These are phyloP conservation scores for Drosophila sechellia DNA, from an alignment of 1,140 invertebrate genomes.

Conservation along the genomic window DNA sequence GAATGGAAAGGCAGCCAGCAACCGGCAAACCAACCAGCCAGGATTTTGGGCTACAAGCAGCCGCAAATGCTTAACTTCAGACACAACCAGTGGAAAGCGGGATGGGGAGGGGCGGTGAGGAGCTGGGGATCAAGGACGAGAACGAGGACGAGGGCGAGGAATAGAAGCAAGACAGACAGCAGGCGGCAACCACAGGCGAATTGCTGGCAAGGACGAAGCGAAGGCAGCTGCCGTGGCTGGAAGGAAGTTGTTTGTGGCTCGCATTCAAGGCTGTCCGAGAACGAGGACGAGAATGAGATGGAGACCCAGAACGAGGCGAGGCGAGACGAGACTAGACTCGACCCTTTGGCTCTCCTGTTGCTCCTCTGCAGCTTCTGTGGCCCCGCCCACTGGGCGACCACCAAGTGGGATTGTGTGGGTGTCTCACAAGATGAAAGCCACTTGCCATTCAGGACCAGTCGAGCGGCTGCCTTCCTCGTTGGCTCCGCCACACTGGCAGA, in stretches of 20 bases:
- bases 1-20: slow-evolving; percentile 40
- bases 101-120: neutral
- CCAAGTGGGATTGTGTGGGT: slow-evolving; percentile 39
- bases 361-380: slow-evolving; percentile 7
- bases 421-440: slow-evolving; percentile 80
- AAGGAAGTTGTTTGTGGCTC: slow-evolving; percentile 82
- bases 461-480: slow-evolving; percentile 46
- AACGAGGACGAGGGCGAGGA: neutral
- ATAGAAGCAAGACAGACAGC: slow-evolving; percentile 59
- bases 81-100: slow-evolving; percentile 29
- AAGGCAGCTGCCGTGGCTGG: slow-evolving; percentile 52
- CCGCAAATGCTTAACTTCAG: slow-evolving; percentile 82
- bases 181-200: slow-evolving; percentile 69
- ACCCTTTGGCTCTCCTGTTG: slow-evolving; percentile 61
- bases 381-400: neutral
- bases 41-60: slow-evolving; percentile 80
- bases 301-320: slow-evolving; percentile 17
- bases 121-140: slow-evolving; percentile 11
- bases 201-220: slow-evolving; percentile 66
- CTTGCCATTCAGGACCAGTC: slow-evolving; percentile 72
- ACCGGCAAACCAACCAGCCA: slow-evolving; percentile 53
- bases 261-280: slow-evolving; percentile 64
- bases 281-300: slow-evolving; percentile 33
- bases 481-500: slow-evolving; percentile 14
- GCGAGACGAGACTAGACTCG: slow-evolving; percentile 21